These are phyloP conservation scores for Manis pentadactyla DNA, from an alignment of 2,797 vertebrate species.

Conservation along the genomic window DNA sequence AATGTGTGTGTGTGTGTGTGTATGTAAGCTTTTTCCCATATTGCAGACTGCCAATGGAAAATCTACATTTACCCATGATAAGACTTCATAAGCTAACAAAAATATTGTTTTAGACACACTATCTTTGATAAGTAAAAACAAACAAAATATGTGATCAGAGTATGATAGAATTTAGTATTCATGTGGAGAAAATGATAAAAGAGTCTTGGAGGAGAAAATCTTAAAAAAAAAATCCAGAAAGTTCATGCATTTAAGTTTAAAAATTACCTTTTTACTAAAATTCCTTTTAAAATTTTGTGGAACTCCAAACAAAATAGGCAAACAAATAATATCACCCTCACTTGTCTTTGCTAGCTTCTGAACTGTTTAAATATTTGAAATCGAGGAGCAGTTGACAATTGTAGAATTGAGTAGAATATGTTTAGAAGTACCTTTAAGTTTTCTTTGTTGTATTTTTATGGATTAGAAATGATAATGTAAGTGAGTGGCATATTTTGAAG, in stretches of 20 bases:
- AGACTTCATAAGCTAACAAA: not conserved
- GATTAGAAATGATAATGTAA: slow-evolving; percentile 18
- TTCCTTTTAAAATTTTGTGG: not conserved
- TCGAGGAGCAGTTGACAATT: not conserved
- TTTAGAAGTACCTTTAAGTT: slow-evolving; percentile 26
- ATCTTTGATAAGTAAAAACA: not conserved
- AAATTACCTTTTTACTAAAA: not conserved
- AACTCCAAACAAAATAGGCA: not conserved
- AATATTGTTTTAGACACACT: not conserved
- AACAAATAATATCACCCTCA: not conserved
- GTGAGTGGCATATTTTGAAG: not conserved
- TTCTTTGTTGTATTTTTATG: slow-evolving; percentile 14
- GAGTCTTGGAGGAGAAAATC: not conserved
- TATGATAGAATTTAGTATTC: not conserved
- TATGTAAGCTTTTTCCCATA: not conserved
- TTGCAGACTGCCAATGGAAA: not conserved
- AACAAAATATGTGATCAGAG: not conserved
- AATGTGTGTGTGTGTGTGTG: not conserved
- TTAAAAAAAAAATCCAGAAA: not conserved
- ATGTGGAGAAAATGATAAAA: slow-evolving; percentile 5
- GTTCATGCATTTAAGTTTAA: not conserved
- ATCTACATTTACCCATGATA: not conserved
- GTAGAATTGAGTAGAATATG: not conserved
- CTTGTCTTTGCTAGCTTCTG: not conserved
- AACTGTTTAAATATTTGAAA: too few species aligned